phyloP scores from a whole-genome alignment of 2,113 vertebrate species.

The Vidua chalybeata region DNA sequence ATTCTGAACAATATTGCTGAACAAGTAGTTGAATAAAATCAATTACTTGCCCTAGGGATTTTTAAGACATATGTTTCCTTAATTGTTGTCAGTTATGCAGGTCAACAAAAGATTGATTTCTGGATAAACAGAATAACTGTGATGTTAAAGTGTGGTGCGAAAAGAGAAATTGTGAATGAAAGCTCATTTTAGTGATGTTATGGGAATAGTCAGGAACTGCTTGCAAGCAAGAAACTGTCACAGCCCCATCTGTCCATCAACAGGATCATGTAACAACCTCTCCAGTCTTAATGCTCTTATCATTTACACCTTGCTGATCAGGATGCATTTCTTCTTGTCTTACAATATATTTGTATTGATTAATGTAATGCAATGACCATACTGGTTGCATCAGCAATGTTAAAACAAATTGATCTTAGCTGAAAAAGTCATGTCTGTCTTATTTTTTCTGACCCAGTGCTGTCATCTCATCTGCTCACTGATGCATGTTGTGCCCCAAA shows the following conservation, averaged over 20 bases:
- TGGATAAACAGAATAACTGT: neutral
- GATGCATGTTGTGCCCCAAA: neutral
- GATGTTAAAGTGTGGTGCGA: neutral
- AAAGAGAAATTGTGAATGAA: slow-evolving; percentile 14
- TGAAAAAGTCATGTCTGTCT: neutral
- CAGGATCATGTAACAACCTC: neutral
- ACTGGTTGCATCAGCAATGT: neutral
- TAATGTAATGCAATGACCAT: neutral
- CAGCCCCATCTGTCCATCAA: neutral
- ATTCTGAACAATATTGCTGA: slow-evolving; percentile 22
- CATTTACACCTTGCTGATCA: neutral
- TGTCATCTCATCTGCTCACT: neutral
- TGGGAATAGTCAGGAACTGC: neutral
- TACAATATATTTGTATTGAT: neutral
- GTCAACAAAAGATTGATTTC: slow-evolving; percentile 44
- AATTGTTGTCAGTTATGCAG: slow-evolving; percentile 19
- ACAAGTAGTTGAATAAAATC: slow-evolving; percentile 39
- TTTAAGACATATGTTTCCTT: slow-evolving; percentile 4
- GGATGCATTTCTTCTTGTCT: neutral
- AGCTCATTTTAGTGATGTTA: neutral
- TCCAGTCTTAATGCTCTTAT: neutral
- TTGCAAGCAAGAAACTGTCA: neutral
- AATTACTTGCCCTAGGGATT: neutral
- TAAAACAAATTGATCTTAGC: neutral
- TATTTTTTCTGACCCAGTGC: neutral